These are phyloP conservation scores for Catocala fraxini DNA, from an alignment of 2,888 invertebrate species.

Conservation along the genomic window DNA sequence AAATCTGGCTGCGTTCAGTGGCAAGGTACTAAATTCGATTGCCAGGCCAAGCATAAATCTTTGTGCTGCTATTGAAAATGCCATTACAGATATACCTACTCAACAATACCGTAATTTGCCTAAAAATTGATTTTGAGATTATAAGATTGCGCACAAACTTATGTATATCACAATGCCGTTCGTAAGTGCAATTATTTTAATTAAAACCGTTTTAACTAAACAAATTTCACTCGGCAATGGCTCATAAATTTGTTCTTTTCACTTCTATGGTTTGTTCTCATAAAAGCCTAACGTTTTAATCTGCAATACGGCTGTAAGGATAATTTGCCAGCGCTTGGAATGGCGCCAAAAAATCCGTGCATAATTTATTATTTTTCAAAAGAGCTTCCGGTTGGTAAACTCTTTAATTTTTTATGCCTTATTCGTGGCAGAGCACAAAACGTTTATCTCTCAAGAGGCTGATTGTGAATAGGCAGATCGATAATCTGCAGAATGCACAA, in stretches of 20 bases:
- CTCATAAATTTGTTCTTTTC: not conserved
- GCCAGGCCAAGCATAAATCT: no score
- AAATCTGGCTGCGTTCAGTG: no score
- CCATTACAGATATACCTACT: no score
- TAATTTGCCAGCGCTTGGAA: constrained; percentile 28
- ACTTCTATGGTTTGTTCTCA: not conserved
- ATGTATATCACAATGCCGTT: no score
- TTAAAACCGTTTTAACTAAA: not conserved
- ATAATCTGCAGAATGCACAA: constrained; percentile 52
- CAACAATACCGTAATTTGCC: no score
- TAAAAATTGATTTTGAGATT: no score
- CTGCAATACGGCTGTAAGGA: constrained; percentile 16
- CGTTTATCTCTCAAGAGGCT: constrained; percentile 26
- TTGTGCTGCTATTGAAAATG: no score
- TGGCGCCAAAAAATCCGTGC: constrained; percentile 30
- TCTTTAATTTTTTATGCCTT: constrained; percentile 35
- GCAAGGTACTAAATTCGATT: no score
- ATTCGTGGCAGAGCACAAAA: constrained; percentile 22
- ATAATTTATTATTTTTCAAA: constrained; percentile 36
- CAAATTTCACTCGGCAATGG: not conserved
- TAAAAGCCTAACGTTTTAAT: constrained; percentile 24
- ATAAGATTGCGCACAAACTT: no score
- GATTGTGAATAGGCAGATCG: constrained; percentile 20
- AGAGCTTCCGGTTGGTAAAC: constrained; percentile 24
- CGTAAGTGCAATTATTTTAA: no score